Evolutionary conservation across 2,888 invertebrate genomes (phyloP).

Genomic region (Anorthoa munda): DNA sequence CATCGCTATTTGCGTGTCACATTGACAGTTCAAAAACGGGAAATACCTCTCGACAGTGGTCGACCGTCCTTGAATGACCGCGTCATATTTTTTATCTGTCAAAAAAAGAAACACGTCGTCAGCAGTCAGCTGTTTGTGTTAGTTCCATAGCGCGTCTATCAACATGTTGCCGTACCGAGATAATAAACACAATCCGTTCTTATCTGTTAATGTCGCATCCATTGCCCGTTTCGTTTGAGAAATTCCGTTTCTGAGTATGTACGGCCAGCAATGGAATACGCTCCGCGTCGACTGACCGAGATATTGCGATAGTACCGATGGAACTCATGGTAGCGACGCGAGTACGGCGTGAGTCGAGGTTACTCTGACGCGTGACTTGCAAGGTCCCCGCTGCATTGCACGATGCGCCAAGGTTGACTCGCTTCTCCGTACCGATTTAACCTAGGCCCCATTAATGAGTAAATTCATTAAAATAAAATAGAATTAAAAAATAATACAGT

Average conservation of each 20-base stretch:
- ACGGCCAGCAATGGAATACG: conserved; percentile 78
- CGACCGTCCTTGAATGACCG: conserved; percentile 89
- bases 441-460: conserved; percentile 73
- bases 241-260: conserved; percentile 6
- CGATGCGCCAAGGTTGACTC: conserved; percentile 91
- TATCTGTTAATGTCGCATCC: conserved; percentile 59
- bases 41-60: conserved; percentile 84
- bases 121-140: conserved; percentile 90
- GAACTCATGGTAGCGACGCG: conserved; percentile 81
- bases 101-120: conserved; percentile 86
- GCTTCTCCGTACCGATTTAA: conserved; percentile 83
- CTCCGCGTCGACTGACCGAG: conserved; percentile 53
- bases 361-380: conserved; percentile 91
- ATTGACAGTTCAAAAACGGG: conserved; percentile 83
- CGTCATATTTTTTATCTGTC: conserved; percentile 88
- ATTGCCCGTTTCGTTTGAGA: conserved; percentile 66
- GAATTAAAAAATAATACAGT: conserved; percentile 35
- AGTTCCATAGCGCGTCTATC: conserved; percentile 87
- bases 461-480: conserved; percentile 51
- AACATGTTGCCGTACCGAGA: conserved; percentile 79
- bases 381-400: conserved; percentile 91
- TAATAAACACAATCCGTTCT: conserved; percentile 60
- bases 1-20: conserved; percentile 74
- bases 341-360: conserved; percentile 90
- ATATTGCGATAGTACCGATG: conserved; percentile 73